phyloP scores from a whole-genome alignment of 1,140 invertebrate species.

The Aphaenogaster rudis region DNA sequence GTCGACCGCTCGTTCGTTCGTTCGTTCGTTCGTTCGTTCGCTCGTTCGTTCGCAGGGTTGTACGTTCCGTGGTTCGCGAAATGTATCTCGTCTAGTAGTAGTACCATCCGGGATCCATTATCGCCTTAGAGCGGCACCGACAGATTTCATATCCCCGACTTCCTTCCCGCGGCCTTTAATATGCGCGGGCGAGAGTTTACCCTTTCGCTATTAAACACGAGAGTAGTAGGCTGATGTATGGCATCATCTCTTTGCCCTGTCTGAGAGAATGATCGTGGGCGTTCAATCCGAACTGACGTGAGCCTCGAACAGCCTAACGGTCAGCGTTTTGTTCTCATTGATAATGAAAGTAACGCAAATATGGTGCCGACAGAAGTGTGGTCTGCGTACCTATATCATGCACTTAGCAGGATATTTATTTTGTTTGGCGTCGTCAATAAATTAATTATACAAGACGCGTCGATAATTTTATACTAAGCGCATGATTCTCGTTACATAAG shows the following conservation, averaged over 20 bases:
- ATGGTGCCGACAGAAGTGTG: neutral
- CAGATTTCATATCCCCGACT: conserved; percentile 37
- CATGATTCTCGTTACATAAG: neutral
- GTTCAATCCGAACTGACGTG: conserved; percentile 49
- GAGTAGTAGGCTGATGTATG: conserved; percentile 33
- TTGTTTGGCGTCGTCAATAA: neutral
- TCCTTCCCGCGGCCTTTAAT: conserved; percentile 5
- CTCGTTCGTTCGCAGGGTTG: conserved; percentile 59
- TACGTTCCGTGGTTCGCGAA: conserved; percentile 63
- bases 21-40: conserved; percentile 74
- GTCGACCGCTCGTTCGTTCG: conserved; percentile 69
- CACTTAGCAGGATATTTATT: neutral
- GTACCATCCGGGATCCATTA: conserved; percentile 56
- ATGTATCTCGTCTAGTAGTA: conserved; percentile 42
- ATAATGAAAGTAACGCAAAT: conserved; percentile 47
- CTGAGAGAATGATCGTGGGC: conserved; percentile 25
- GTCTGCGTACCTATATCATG: neutral
- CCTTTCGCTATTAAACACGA: conserved; percentile 44
- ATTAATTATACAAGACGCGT: neutral
- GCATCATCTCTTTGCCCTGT: conserved; percentile 43
- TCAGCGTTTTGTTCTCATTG: conserved; percentile 21
- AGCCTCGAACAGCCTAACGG: conserved; percentile 19
- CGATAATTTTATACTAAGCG: neutral
- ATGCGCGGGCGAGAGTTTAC: conserved; percentile 39
- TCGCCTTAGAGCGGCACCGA: conserved; percentile 33